phyloP scores from a whole-genome alignment of 2,888 invertebrate species.

The Endotricha flammealis region DNA sequence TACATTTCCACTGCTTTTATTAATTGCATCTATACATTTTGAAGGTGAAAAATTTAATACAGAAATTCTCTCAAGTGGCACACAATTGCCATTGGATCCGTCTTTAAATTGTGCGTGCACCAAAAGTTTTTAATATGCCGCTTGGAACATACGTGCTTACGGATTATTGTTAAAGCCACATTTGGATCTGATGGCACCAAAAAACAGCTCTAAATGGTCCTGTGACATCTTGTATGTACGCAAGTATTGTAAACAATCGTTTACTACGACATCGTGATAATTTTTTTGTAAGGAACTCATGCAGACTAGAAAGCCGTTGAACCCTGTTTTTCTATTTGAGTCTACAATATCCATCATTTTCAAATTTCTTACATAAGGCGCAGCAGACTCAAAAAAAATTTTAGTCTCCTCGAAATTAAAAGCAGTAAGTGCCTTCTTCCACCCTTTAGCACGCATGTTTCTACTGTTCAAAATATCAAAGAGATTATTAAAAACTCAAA shows the following conservation, averaged over 20 bases:
- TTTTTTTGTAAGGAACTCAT: conserved; percentile 8
- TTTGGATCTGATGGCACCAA: conserved; percentile 13
- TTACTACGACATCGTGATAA: neutral
- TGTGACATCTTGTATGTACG: conserved; percentile 13
- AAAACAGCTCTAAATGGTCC: conserved; percentile 11
- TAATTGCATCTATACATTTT: conserved; percentile 3
- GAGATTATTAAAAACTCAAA: conserved; percentile 6
- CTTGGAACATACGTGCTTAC: conserved; percentile 13
- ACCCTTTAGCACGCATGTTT: conserved; percentile 6
- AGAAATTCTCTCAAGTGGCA: conserved; percentile 11
- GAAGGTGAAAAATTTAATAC: conserved; percentile 11
- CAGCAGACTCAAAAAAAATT: conserved; percentile 4
- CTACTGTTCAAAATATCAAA: conserved; percentile 7
- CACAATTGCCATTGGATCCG: conserved; percentile 11
- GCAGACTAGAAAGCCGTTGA: conserved; percentile 9
- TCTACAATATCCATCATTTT: conserved; percentile 4
- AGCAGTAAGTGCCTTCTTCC: neutral
- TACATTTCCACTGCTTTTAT: conserved; percentile 3
- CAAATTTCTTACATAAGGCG: conserved; percentile 2
- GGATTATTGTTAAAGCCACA: conserved; percentile 17
- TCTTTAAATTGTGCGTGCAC: conserved; percentile 16
- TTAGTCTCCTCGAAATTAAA: conserved; percentile 4
- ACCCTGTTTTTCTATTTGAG: conserved; percentile 8
- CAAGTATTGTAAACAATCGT: conserved; percentile 8
- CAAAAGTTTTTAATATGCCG: conserved; percentile 14